Evolutionary conservation across 1,140 invertebrate genomes (phyloP).

Genomic region (Dendroctonus ponderosae): DNA sequence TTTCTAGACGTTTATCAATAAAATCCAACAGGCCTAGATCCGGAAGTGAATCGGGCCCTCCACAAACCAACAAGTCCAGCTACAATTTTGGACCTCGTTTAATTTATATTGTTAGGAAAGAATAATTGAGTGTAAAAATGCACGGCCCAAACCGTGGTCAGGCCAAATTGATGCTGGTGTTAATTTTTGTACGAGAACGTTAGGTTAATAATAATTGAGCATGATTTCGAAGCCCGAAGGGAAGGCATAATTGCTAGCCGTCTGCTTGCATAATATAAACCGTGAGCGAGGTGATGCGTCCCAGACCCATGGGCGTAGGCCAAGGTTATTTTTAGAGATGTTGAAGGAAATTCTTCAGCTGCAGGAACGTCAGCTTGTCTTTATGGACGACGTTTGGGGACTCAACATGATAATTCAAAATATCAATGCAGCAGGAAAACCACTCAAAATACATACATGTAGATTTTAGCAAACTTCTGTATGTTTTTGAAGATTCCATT

Average conservation of each 20-base stretch:
- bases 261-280: constrained; percentile 33
- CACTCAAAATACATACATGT: no score
- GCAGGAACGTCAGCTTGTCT: not conserved
- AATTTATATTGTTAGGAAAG: not conserved
- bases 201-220: constrained; percentile 30
- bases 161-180: constrained; percentile 23
- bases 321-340: constrained; percentile 15
- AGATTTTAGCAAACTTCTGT: no score
- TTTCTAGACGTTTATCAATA: no score
- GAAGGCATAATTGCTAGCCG: constrained; percentile 29
- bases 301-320: constrained; percentile 22
- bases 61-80: no score
- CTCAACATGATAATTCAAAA: no score
- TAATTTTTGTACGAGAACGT: constrained; percentile 31
- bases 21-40: no score
- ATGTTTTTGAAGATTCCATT: not conserved
- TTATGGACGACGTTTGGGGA: no score
- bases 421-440: no score
- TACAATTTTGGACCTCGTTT: no score
- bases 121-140: constrained; percentile 32
- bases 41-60: no score
- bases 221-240: constrained; percentile 23
- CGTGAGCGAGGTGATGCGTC: constrained; percentile 29
- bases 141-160: constrained; percentile 9
- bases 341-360: not conserved